phyloP scores from a whole-genome alignment of 2,113 vertebrate species.

The Furnarius figulus region DNA sequence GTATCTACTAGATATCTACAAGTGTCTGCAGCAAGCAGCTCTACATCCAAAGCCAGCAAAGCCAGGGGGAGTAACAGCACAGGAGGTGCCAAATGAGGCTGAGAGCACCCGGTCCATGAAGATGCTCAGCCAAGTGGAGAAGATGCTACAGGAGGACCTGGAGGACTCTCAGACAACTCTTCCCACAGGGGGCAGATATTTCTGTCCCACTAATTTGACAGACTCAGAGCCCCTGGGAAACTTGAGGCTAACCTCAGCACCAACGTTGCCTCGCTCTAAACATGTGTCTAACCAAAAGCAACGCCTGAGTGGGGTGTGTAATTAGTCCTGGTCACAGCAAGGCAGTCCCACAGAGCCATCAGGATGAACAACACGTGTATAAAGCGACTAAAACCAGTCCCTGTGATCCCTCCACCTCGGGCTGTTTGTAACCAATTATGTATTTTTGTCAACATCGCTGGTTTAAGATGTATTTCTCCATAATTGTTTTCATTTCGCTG shows the following conservation, averaged over 20 bases:
- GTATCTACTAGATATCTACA: not conserved
- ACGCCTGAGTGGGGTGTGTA: not conserved
- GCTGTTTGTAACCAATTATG: constrained; percentile 4
- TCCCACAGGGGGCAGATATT: not conserved
- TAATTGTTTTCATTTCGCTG: not conserved
- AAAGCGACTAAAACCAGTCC: not conserved
- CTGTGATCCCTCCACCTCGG: not conserved
- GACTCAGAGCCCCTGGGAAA: not conserved
- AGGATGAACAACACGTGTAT: not conserved
- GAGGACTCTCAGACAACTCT: not conserved
- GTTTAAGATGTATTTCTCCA: not conserved
- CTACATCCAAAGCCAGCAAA: not conserved
- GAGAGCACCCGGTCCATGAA: not conserved
- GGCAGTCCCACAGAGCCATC: not conserved
- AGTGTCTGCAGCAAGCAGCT: not conserved
- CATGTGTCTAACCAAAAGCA: not conserved
- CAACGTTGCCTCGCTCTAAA: not conserved
- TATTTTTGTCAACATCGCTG: not conserved
- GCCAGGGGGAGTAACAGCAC: not conserved
- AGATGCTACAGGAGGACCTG: not conserved
- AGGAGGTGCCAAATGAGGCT: not conserved
- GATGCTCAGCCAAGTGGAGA: not conserved
- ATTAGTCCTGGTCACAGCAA: not conserved
- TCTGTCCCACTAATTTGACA: not conserved
- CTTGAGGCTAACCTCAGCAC: not conserved